A percentile compares a stretch with the other conserved stretches of the same genome.
Conservation (phyloP, 2,113 vertebrate genomes). For the Ammodytes dubius region DNA sequence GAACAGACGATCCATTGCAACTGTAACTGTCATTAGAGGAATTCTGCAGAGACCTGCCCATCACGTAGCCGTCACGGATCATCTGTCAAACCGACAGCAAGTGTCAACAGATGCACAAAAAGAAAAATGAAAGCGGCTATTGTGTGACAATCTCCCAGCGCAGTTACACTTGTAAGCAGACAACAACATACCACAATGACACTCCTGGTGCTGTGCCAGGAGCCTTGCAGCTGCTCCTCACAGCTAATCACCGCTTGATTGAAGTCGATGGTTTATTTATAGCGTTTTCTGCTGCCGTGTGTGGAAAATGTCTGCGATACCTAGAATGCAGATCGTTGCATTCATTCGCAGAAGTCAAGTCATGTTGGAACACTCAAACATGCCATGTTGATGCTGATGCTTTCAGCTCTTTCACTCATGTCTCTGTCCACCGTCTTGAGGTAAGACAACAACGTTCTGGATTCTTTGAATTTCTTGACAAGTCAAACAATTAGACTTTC, state of each 20-base stretch:
- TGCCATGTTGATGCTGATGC: not conserved
- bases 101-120: slow-evolving; percentile 59
- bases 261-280: slow-evolving; percentile 27
- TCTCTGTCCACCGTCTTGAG: not conserved
- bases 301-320: slow-evolving; percentile 29
- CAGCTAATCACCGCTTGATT: slow-evolving; percentile 36
- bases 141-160: slow-evolving; percentile 68
- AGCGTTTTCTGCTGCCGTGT: not conserved
- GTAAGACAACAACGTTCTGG: not conserved
- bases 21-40: slow-evolving; percentile 41
- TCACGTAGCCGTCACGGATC: slow-evolving; percentile 57
- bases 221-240: slow-evolving; percentile 41
- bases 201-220: slow-evolving; percentile 64
- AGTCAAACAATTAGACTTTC: slow-evolving; percentile 8
- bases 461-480: slow-evolving; percentile 48
- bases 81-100: slow-evolving; percentile 45
- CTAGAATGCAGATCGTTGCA: not conserved
- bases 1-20: not conserved
- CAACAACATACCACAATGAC: slow-evolving; percentile 77
- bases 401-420: not conserved
- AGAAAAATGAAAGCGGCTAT: slow-evolving; percentile 65
- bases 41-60: slow-evolving; percentile 65
- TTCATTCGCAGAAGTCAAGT: slow-evolving; percentile 3
- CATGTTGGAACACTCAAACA: not conserved
- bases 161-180: slow-evolving; percentile 70